phyloP scores from a whole-genome alignment of 1,140 invertebrate genomes.

The Heliothis subflexa region DNA sequence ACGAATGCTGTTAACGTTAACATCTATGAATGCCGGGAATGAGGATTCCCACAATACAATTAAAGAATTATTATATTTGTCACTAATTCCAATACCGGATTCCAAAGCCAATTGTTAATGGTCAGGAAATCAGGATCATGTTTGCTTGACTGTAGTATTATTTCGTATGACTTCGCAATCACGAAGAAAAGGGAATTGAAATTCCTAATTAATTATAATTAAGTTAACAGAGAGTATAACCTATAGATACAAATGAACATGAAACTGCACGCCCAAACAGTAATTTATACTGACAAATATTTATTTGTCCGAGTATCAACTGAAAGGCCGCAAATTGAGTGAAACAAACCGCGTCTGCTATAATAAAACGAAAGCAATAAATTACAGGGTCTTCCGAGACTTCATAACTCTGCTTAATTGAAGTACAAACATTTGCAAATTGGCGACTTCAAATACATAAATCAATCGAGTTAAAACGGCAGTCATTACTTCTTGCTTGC shows the following conservation, averaged over 20 bases:
- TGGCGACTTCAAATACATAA: conserved; percentile 59
- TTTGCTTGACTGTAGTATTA: too few species aligned
- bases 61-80: too few species aligned
- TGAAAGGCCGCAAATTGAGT: conserved; percentile 22
- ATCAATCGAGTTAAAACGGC: conserved; percentile 54
- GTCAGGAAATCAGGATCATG: too few species aligned
- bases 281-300: conserved; percentile 17
- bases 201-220: too few species aligned
- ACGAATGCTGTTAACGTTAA: too few species aligned
- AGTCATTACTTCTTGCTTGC: conserved; percentile 39
- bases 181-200: too few species aligned
- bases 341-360: conserved; percentile 25
- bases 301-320: conserved; percentile 1
- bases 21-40: too few species aligned
- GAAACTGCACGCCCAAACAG: conserved; percentile 19
- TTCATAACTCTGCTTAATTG: conserved; percentile 66
- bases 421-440: conserved; percentile 65
- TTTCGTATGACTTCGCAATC: too few species aligned
- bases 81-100: too few species aligned
- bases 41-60: too few species aligned
- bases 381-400: conserved; percentile 53
- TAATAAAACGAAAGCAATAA: conserved; percentile 55
- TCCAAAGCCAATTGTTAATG: too few species aligned
- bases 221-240: too few species aligned
- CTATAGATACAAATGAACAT: not conserved